A percentile compares a stretch with the other conserved stretches of the same genome.
Evolutionary conservation across 2,113 vertebrate genomes (phyloP).

Genomic region (Centrocercus urophasianus): DNA sequence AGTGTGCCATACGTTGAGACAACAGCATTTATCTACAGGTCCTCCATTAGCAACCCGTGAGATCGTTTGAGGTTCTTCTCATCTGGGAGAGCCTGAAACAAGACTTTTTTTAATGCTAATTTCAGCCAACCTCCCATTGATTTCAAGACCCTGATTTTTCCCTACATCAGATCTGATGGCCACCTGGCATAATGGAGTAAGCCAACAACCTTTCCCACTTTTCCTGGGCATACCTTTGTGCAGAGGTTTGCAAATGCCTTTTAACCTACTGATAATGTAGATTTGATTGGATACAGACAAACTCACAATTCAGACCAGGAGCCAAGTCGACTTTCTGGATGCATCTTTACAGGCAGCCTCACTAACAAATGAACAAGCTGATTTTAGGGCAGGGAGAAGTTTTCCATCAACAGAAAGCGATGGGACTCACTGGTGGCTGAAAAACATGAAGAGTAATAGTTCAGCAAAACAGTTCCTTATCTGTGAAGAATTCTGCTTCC

Average conservation of each 20-base stretch:
- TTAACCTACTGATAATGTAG: background rate
- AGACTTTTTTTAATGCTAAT: rapidly evolving
- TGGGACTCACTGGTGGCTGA: background rate
- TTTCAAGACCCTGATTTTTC: background rate
- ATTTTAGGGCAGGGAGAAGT: background rate
- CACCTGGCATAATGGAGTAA: background rate
- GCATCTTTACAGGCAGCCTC: background rate
- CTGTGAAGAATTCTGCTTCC: background rate
- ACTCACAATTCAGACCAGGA: background rate
- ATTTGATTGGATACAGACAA: background rate
- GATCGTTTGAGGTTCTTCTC: background rate
- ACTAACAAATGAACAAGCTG: background rate
- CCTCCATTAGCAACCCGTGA: background rate
- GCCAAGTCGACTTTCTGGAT: background rate
- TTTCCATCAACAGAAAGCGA: background rate
- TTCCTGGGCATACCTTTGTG: background rate
- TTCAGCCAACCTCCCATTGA: background rate
- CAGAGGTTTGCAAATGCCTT: background rate
- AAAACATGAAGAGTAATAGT: background rate
- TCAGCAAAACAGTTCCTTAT: background rate
- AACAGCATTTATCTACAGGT: background rate
- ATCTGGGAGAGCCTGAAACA: background rate
- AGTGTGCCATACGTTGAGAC: background rate
- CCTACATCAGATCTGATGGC: background rate
- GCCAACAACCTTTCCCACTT: background rate